Base-by-base conservation (phyloP, 2,797 vertebrate genomes). In the Orestias chungarensis region DNA sequence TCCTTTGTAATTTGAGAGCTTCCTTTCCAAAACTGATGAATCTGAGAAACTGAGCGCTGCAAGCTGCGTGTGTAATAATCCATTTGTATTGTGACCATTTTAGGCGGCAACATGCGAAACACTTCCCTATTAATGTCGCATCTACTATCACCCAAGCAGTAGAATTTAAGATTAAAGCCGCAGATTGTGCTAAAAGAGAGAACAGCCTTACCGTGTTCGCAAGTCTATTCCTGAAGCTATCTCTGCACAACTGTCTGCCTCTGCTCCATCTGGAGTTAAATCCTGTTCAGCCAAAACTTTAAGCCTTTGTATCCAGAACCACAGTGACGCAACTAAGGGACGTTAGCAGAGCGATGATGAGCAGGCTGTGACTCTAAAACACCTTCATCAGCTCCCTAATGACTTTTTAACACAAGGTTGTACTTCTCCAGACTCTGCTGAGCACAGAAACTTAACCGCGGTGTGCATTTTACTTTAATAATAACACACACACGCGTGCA, bases 391-490 rank as follows among this genome's bases (percentile, higher is more conserved):
- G 82, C 89, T 81, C 87, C 84, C 84, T 94, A 93, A 95, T 94
- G 91, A 91, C 91, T 87, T 87, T 89, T 91, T 92, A 94, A 94
- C 93, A 93, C 92, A 93, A 86, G 92, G 92, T 93, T 93, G 90
- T 84, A 84, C 89, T 91, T 89, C 81, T 76, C 88, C 88, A 93
- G 92, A 93, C 92, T 86, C 67, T 80, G 83, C 90, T 91, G 81
- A 91, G 90, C 91, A 81, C 82, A 75, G 84, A 78, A 90, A 82
- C 88, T 89, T 93, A 94, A 93, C 77, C 90, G 89, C 91, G 89
- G 92, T 79, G 84, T 92, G 89, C 85, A 85, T 91, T 91, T 91
- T 80, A 76, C 91, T 91, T 75, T 95, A 95, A 94, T 94, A 89
- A 94, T 88, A 93, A 49, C 6, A 23, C 46, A 46, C 44, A 46